phyloP scores from a whole-genome alignment of 2,888 invertebrate species.

The Chaetogeoica ovagalla region DNA sequence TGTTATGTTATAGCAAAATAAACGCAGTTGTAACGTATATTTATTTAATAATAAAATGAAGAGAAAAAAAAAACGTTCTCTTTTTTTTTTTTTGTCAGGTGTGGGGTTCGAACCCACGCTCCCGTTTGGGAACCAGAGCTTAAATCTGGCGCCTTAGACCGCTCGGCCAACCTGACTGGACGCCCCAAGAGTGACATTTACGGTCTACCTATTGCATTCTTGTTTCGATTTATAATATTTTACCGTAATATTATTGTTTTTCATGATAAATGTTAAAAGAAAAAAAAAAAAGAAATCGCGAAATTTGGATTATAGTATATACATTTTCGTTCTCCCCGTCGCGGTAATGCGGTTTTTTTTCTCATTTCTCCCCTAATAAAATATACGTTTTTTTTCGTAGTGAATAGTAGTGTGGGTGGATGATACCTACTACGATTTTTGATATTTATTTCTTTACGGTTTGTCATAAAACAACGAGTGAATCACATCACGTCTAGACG shows the following conservation, averaged over 20 bases:
- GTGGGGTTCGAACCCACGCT: conserved; percentile 85
- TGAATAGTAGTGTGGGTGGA: no score
- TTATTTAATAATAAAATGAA: no score
- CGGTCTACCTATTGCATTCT: background rate
- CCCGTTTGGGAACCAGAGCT: conserved; percentile 80
- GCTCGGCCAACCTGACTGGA: conserved; percentile 75
- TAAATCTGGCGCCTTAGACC: conserved; percentile 84
- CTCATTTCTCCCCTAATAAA: no score
- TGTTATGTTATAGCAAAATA: no score
- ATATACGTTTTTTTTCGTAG: no score
- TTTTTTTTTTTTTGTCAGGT: no score
- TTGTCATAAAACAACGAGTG: background rate
- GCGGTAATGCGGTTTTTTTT: no score
- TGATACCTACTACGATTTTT: background rate
- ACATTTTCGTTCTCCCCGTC: no score
- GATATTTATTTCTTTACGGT: background rate
- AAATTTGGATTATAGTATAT: no score
- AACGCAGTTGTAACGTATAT: no score
- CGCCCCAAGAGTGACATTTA: background rate
- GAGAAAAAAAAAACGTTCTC: background rate
- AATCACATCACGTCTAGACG: conserved; percentile 31
- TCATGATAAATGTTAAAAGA: no score
- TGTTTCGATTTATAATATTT: background rate
- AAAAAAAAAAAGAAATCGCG: no score
- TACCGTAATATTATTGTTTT: background rate